phyloP scores from a whole-genome alignment of 1,140 invertebrate genomes.

The Ylistrum balloti region DNA sequence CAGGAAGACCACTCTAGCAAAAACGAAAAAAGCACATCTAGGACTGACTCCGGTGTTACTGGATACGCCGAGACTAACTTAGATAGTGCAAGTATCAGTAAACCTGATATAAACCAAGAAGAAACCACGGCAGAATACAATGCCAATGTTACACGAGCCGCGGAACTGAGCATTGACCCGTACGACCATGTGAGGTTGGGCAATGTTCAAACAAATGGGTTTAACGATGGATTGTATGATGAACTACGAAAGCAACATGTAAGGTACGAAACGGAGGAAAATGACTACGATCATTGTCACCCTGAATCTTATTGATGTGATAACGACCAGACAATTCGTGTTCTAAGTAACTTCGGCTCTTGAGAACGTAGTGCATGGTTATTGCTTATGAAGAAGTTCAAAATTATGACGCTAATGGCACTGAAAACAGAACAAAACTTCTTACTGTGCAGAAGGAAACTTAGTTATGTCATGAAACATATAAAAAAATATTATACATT shows the following conservation, averaged over 20 bases:
- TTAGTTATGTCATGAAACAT: no score
- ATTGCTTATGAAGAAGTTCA: no score
- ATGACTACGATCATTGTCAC: conserved; percentile 7
- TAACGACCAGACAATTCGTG: no score
- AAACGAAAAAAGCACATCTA: background rate
- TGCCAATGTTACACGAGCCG: no score
- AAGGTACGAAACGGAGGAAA: background rate
- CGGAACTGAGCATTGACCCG: background rate
- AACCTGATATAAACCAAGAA: background rate
- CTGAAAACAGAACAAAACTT: no score
- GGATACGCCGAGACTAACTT: background rate
- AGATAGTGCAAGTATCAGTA: background rate
- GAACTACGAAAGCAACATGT: background rate
- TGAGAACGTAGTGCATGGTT: no score
- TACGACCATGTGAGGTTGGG: background rate
- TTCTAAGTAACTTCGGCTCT: no score
- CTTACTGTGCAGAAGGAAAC: no score
- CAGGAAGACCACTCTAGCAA: background rate
- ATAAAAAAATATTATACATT: no score
- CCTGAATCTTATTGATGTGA: no score
- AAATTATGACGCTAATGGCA: no score
- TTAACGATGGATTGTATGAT: background rate
- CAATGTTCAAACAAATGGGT: background rate
- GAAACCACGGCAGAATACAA: no score
- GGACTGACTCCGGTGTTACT: background rate